A percentile compares a stretch with the other conserved stretches of the same genome.
Conservation (phyloP, 2,888 invertebrate species). For the Halictus quadricinctus region DNA sequence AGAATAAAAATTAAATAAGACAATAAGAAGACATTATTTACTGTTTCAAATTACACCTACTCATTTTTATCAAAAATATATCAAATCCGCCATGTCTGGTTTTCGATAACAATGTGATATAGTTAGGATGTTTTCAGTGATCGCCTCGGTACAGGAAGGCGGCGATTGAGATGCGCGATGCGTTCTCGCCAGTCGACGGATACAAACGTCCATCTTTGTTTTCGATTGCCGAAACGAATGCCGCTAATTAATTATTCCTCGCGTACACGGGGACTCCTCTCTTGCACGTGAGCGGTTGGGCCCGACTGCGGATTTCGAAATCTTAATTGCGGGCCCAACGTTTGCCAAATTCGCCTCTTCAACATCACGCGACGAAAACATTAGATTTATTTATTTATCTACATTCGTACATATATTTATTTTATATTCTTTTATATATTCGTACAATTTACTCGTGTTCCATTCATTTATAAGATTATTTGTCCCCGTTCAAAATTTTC, state of each 20-base stretch:
- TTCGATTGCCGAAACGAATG: constrained; percentile 77
- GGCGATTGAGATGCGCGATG: constrained; percentile 67
- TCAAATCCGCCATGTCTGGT: too few species aligned
- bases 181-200: constrained; percentile 68
- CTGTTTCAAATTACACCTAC: too few species aligned
- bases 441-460: too few species aligned
- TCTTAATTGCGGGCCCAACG: constrained; percentile 42
- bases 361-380: not conserved
- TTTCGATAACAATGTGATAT: constrained; percentile 26
- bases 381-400: not conserved
- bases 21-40: too few species aligned
- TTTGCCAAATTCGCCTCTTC: constrained; percentile 12
- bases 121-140: constrained; percentile 40
- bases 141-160: constrained; percentile 58
- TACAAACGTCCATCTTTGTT: constrained; percentile 74
- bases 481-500: too few species aligned
- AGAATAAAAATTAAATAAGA: not conserved
- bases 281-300: constrained; percentile 50
- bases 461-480: too few species aligned
- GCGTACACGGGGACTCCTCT: constrained; percentile 63
- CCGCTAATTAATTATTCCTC: constrained; percentile 79
- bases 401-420: too few species aligned
- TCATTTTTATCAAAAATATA: too few species aligned
- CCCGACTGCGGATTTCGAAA: constrained; percentile 47
- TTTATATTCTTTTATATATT: not conserved